These are phyloP conservation scores for Scotopteryx bipunctaria DNA, from an alignment of 2,888 invertebrate species.

Conservation along the genomic window DNA sequence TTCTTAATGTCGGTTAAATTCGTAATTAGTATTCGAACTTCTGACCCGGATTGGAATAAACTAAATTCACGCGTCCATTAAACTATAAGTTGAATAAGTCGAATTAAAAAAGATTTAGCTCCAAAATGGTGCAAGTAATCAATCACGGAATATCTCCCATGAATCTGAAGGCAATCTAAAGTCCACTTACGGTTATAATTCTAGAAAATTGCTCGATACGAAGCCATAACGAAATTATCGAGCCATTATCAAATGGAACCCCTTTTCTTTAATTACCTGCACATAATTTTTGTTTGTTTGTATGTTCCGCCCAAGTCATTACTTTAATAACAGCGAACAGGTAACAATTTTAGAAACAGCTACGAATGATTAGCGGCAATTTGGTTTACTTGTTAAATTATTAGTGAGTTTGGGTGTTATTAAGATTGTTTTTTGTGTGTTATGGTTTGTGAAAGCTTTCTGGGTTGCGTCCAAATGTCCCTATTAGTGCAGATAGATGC, in stretches of 20 bases:
- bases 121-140: slow-evolving; percentile 55
- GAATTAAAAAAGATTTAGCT: slow-evolving; percentile 31
- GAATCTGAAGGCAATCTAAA: slow-evolving; percentile 65
- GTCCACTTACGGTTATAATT: slow-evolving; percentile 69
- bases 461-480: slow-evolving; percentile 4
- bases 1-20: slow-evolving; percentile 29
- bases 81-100: slow-evolving; percentile 18
- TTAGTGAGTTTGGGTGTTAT: slow-evolving; percentile 64
- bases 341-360: slow-evolving; percentile 63
- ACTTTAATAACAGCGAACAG: slow-evolving; percentile 66
- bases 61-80: slow-evolving; percentile 11
- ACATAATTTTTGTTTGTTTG: slow-evolving; percentile 78
- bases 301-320: slow-evolving; percentile 68
- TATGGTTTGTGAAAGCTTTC: slow-evolving; percentile 32
- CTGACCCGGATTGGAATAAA: slow-evolving; percentile 25
- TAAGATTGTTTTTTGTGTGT: slow-evolving; percentile 50
- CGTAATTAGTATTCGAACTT: slow-evolving; percentile 32
- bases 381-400: slow-evolving; percentile 64
- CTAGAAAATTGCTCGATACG: slow-evolving; percentile 71
- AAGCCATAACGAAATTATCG: slow-evolving; percentile 69
- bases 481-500: slow-evolving; percentile 4
- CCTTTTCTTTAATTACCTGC: slow-evolving; percentile 80
- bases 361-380: slow-evolving; percentile 72
- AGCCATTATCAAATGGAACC: slow-evolving; percentile 76
- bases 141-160: slow-evolving; percentile 61